Percentiles rank a stretch among this genome's conserved stretches.
Conservation (phyloP, 2,113 vertebrate species). For the Anguilla japonica region DNA sequence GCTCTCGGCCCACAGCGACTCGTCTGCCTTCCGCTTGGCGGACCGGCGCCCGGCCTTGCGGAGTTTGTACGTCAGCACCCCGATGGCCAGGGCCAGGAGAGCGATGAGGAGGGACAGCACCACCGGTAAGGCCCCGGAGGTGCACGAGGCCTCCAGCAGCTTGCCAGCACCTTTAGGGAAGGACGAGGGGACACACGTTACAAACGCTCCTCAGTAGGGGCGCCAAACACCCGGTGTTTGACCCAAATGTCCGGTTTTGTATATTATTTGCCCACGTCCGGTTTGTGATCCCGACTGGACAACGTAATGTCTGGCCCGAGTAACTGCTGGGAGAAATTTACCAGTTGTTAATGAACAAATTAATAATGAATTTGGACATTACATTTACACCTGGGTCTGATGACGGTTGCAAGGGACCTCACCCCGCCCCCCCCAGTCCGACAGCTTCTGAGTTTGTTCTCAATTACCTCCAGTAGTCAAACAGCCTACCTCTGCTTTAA, state of each 20-base stretch:
- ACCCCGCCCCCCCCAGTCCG: too few relatives aligned
- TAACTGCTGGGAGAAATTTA: too few relatives aligned
- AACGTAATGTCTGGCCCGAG: too few relatives aligned
- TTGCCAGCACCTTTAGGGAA: background rate
- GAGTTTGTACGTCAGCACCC: slow-evolving; percentile 38
- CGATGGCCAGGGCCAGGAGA: slow-evolving; percentile 36
- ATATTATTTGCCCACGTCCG: too few relatives aligned
- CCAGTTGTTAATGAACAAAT: too few relatives aligned
- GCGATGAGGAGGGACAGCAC: slow-evolving; percentile 33
- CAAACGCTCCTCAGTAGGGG: background rate
- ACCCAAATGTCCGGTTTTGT: too few relatives aligned
- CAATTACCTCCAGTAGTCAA: background rate
- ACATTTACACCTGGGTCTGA: too few relatives aligned
- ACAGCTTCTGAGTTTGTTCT: too few relatives aligned
- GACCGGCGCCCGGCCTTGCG: slow-evolving; percentile 12
- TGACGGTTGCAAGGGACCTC: too few relatives aligned
- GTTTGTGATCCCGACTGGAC: too few relatives aligned
- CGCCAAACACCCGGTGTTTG: too few relatives aligned
- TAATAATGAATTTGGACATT: too few relatives aligned
- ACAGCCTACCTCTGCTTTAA: background rate
- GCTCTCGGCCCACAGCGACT: slow-evolving; percentile 58
- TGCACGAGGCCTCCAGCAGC: background rate
- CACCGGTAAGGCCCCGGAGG: slow-evolving; percentile 1
- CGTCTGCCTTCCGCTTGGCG: slow-evolving; percentile 29
- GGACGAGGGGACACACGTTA: background rate